Evolutionary conservation across 2,888 invertebrate genomes (phyloP).

Genomic region (Agriopis marginaria): DNA sequence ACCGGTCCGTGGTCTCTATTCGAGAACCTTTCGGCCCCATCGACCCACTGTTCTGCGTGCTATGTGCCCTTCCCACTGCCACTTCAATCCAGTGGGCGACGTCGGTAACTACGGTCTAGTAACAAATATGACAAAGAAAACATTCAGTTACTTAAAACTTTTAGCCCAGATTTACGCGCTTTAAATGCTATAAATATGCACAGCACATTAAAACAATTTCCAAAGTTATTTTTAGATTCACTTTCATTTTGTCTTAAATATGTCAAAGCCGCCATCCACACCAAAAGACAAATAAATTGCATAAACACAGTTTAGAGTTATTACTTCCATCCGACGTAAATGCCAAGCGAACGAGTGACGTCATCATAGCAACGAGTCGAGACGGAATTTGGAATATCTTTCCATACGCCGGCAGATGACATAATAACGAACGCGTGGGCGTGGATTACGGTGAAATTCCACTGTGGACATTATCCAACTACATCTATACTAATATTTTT

Average conservation of each 20-base stretch:
- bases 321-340: conserved; percentile 19
- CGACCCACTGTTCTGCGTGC: too few species aligned
- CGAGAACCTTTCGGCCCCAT: too few species aligned
- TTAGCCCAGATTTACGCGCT: too few species aligned
- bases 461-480: conserved; percentile 14
- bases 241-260: not conserved
- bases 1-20: too few species aligned
- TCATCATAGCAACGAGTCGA: conserved; percentile 10
- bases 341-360: conserved; percentile 24
- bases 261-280: not conserved
- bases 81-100: too few species aligned
- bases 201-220: not conserved
- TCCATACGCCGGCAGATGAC: conserved; percentile 23
- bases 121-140: too few species aligned
- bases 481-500: not conserved
- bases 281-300: conserved; percentile 18
- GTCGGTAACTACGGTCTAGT: too few species aligned
- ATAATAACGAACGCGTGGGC: conserved; percentile 22
- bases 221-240: not conserved
- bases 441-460: conserved; percentile 15
- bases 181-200: not conserved
- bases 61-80: too few species aligned
- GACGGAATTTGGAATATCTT: conserved; percentile 16
- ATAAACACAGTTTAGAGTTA: conserved; percentile 16
- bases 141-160: too few species aligned